Conservation (phyloP, 2,113 vertebrate species). For the Syngnathus scovelli region DNA sequence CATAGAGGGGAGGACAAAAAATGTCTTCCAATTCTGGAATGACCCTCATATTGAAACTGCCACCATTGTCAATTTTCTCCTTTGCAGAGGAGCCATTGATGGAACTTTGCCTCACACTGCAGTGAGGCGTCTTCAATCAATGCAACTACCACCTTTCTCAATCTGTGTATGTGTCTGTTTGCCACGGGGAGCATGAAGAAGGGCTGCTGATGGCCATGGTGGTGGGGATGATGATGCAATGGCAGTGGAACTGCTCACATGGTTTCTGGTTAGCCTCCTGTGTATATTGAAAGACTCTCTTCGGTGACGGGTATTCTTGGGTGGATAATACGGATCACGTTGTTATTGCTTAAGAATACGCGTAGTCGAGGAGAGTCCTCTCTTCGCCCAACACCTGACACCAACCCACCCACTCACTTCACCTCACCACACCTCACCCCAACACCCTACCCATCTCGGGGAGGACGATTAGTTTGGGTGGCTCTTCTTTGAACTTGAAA, state of each 20-base stretch:
- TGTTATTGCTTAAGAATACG: constrained; percentile 99
- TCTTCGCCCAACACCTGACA: constrained; percentile 76
- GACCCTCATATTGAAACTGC: constrained; percentile 53
- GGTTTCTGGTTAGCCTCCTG: constrained; percentile 62
- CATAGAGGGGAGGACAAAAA: neutral
- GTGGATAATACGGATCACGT: constrained; percentile 99
- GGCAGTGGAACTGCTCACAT: constrained; percentile 43
- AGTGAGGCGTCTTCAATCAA: constrained; percentile 72
- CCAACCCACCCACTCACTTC: constrained; percentile 35
- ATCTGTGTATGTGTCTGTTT: constrained; percentile 49
- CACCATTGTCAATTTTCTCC: constrained; percentile 71
- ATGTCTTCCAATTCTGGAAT: constrained; percentile 6
- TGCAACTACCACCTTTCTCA: constrained; percentile 47
- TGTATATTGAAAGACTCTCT: constrained; percentile 85
- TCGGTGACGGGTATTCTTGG: constrained; percentile 99
- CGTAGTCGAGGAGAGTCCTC: constrained; percentile 99
- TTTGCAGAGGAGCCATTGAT: constrained; percentile 76
- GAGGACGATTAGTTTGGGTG: constrained; percentile 47
- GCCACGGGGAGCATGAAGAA: constrained; percentile 43
- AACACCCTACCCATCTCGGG: constrained; percentile 23
- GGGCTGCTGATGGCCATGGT: constrained; percentile 34
- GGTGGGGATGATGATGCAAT: constrained; percentile 31
- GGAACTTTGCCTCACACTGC: constrained; percentile 66
- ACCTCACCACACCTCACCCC: constrained; percentile 32
- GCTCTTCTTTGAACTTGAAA: constrained; percentile 29